These are phyloP conservation scores for Sminthurides bifidus DNA, from an alignment of 1,140 invertebrate genomes.

Conservation along the genomic window DNA sequence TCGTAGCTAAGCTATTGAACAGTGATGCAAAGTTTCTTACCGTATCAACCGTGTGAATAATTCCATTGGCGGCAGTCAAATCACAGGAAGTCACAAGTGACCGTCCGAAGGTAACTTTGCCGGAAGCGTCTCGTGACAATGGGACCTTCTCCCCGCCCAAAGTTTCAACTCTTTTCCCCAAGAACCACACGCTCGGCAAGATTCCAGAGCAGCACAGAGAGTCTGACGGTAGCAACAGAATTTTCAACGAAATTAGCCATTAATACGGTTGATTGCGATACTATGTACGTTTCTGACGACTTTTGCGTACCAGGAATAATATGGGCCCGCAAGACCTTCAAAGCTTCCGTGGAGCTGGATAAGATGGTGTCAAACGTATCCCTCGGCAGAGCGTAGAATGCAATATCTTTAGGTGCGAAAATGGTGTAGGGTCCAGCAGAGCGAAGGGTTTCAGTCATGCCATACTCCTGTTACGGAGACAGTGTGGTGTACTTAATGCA, in stretches of 20 bases:
- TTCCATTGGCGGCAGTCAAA: slow-evolving; percentile 46
- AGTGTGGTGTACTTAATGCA: no score
- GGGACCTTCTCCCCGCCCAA: slow-evolving; percentile 37
- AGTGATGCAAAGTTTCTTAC: no score
- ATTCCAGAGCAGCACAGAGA: slow-evolving; percentile 49
- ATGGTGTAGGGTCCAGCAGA: slow-evolving; percentile 37
- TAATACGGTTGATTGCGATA: no score
- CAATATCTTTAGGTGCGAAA: slow-evolving; percentile 39
- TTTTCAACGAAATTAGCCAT: no score
- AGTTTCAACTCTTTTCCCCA: slow-evolving; percentile 42
- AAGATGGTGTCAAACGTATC: slow-evolving; percentile 38
- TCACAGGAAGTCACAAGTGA: slow-evolving; percentile 46
- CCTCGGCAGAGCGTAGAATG: slow-evolving; percentile 38
- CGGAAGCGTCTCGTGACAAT: slow-evolving; percentile 40
- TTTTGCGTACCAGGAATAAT: slow-evolving; percentile 38
- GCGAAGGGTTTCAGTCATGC: not conserved
- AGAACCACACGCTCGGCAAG: slow-evolving; percentile 42
- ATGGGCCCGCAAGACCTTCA: slow-evolving; percentile 40
- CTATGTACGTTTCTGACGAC: slow-evolving; percentile 1
- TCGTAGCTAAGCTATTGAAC: no score
- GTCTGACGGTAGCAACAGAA: slow-evolving; percentile 36
- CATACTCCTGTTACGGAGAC: not conserved
- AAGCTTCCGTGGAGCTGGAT: slow-evolving; percentile 39
- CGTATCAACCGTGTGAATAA: slow-evolving; percentile 47
- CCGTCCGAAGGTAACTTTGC: slow-evolving; percentile 43